Conservation (phyloP, 2,797 vertebrate species). For the Liparis tanakae region DNA sequence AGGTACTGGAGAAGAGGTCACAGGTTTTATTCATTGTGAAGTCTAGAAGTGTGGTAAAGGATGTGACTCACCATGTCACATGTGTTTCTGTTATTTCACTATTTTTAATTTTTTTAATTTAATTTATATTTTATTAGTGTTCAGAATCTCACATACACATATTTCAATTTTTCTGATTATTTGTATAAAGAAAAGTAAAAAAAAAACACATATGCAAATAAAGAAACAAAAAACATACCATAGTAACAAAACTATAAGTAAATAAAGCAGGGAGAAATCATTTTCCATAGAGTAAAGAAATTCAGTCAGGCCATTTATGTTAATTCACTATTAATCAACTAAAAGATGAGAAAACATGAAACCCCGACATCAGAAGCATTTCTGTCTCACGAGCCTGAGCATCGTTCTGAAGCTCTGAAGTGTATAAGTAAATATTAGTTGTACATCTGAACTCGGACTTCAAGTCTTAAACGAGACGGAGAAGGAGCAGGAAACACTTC, state of each 20-base stretch:
- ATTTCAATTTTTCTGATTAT: too few relatives aligned
- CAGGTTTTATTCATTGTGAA: neutral
- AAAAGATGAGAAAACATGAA: neutral
- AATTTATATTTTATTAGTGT: too few relatives aligned
- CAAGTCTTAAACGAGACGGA: neutral
- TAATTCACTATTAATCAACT: too few relatives aligned
- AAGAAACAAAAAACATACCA: too few relatives aligned
- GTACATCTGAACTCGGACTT: neutral
- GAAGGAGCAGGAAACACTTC: neutral
- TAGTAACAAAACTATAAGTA: too few relatives aligned
- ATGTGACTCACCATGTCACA: neutral
- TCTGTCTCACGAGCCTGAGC: neutral
- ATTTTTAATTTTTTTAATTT: too few relatives aligned
- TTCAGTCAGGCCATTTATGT: too few relatives aligned
- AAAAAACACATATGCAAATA: too few relatives aligned
- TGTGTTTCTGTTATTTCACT: neutral
- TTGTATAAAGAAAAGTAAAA: too few relatives aligned
- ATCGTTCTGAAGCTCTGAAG: neutral
- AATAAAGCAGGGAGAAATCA: too few relatives aligned
- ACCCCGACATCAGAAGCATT: slow-evolving; percentile 3
- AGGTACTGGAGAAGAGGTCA: neutral
- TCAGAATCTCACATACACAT: too few relatives aligned
- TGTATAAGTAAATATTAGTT: neutral
- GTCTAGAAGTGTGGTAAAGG: neutral
- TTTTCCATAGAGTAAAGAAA: too few relatives aligned